Conservation (phyloP, 1,140 invertebrate species). For the Sipha flava region DNA sequence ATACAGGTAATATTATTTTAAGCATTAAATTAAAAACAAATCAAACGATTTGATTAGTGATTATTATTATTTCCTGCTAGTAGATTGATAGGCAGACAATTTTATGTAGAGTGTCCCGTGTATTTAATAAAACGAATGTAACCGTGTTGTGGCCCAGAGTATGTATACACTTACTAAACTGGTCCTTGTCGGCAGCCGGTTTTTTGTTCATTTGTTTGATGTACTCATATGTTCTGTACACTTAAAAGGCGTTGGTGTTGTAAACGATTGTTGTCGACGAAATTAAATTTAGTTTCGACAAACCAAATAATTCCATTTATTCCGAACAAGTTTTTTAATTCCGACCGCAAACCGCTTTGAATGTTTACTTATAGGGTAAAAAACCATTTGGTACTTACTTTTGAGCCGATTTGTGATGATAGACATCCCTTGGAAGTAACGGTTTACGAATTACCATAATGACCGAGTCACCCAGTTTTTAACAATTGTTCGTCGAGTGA, state of each 20-base stretch:
- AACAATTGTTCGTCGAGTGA: background rate
- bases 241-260: background rate
- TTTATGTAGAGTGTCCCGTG: background rate
- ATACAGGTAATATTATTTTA: too few species aligned
- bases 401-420: background rate
- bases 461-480: background rate
- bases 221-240: background rate
- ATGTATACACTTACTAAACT: background rate
- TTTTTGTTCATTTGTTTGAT: background rate
- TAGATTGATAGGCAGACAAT: background rate
- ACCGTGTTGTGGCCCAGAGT: background rate
- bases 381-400: background rate
- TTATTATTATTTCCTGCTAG: background rate
- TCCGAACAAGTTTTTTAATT: background rate
- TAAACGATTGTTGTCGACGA: slow-evolving; percentile 3
- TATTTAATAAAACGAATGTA: background rate
- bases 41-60: background rate
- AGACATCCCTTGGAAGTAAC: background rate
- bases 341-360: background rate
- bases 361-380: background rate
- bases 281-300: slow-evolving; percentile 3
- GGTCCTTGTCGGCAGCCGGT: background rate
- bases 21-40: too few species aligned
- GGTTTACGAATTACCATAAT: slow-evolving; percentile 11
- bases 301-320: background rate